Base-by-base conservation (phyloP, 2,113 vertebrate genomes). In the Zosterops pallidus region DNA sequence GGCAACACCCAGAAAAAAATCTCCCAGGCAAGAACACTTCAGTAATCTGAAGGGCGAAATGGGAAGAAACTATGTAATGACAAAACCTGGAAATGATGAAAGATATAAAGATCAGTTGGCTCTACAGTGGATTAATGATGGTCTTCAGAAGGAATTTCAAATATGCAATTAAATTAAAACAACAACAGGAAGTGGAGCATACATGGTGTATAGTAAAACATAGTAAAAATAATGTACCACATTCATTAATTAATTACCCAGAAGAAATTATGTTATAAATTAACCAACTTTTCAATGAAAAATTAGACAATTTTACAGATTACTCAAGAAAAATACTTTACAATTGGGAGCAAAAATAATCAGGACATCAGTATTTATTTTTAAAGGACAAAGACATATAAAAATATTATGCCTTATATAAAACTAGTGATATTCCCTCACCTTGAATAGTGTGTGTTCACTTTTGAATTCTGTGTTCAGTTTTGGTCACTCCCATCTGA, bases 391-490 rank as follows among this genome's bases (percentile, higher is more conserved):
- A 89, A 90, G 81, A 94, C 44, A 82, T 50, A 83, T 10, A 3
- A 81, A 93, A 76, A 46, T 71, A 86, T 68, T 89, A 90, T 80
- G 92, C 56, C 93, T 95, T 93, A 95, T 47, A 90, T 62, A 95
- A 83, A 95, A 92, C 93, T 92, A 85, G 84, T 90, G 89, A 89
- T 95, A 95, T 88, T 88, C 96, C 96, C 96, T 97, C 96, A 97
- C 96, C 96, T 96, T 94, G 93, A 92, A 96, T 63, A 85, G 39
- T 89, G 95, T 95, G 91, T 96, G 96, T 59, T 97, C 93, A 96
- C 79, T 92, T 97, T 97, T 96, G 94, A 96, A 95, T 97, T 97
- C 95, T 96, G 92, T 70, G 93, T 89, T 97, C 95, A 96, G 91
- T 96, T 97, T 96, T 96, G 94, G 94, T 68, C 87, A 96, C 94